A percentile compares a stretch with the other conserved stretches of the same genome.
phyloP scores from a whole-genome alignment of 1,140 invertebrate genomes.

The Microplitis demolitor region DNA sequence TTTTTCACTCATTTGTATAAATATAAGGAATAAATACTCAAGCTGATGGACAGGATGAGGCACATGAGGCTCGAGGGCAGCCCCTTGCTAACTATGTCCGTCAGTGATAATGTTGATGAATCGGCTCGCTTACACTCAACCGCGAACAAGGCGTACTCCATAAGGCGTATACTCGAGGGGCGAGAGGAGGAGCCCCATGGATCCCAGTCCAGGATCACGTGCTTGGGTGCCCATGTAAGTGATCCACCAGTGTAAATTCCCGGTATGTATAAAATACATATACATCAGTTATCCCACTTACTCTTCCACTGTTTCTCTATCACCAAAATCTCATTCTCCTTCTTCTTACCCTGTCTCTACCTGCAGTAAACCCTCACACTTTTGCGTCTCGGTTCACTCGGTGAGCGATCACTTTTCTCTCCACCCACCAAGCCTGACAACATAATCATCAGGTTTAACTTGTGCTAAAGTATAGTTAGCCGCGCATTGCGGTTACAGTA shows the following conservation, averaged over 20 bases:
- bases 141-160: conserved; percentile 17
- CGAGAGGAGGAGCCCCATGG: conserved; percentile 10
- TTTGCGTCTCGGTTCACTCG: conserved; percentile 27
- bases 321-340: neutral
- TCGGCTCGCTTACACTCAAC: conserved; percentile 45
- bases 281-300: neutral
- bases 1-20: neutral
- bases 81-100: conserved; percentile 46
- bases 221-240: neutral
- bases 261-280: neutral
- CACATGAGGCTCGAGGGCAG: conserved; percentile 32
- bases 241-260: neutral
- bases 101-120: conserved; percentile 59
- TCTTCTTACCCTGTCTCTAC: neutral
- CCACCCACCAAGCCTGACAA: conserved; percentile 56
- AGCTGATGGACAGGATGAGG: conserved; percentile 19
- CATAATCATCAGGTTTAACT: conserved; percentile 61
- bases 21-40: neutral
- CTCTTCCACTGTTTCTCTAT: neutral
- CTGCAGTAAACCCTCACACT: conserved; percentile 1
- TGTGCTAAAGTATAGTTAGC: conserved; percentile 57
- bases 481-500: conserved; percentile 54
- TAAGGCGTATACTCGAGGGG: conserved; percentile 18
- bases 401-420: conserved; percentile 57
- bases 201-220: conserved; percentile 5